These are phyloP conservation scores for Sesia apiformis DNA, from an alignment of 2,888 invertebrate species.

Conservation along the genomic window DNA sequence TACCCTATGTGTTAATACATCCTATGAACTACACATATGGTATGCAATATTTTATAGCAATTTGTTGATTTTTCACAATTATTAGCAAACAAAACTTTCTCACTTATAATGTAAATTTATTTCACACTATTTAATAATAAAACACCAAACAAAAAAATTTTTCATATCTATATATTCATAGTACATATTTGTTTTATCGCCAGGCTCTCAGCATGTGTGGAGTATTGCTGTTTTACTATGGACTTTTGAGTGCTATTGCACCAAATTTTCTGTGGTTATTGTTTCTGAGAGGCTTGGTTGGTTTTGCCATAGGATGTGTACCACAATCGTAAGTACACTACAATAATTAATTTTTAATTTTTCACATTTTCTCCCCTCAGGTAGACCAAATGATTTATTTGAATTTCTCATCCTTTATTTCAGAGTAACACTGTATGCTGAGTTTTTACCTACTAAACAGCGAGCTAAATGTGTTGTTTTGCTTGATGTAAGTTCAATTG, in stretches of 20 bases:
- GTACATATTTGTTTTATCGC: slow-evolving; percentile 8
- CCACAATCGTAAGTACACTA: slow-evolving; percentile 91
- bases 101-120: no score
- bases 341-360: no score
- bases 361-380: no score
- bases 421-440: slow-evolving; percentile 96
- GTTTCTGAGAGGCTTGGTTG: slow-evolving; percentile 91
- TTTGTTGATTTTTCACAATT: no score
- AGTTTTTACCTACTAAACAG: slow-evolving; percentile 94
- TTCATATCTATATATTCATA: slow-evolving; percentile 4
- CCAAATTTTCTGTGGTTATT: slow-evolving; percentile 94
- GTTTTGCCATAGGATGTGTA: slow-evolving; percentile 97
- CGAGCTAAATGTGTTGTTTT: slow-evolving; percentile 96
- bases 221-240: slow-evolving; percentile 92
- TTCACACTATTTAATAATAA: no score
- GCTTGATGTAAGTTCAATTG: slow-evolving; percentile 84
- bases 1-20: no score
- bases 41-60: no score
- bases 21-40: no score
- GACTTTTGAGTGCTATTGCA: slow-evolving; percentile 90
- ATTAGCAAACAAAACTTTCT: no score
- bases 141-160: background rate
- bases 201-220: slow-evolving; percentile 93
- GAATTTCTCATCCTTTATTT: slow-evolving; percentile 16
- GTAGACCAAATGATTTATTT: background rate